These are phyloP conservation scores for Liopterus haemorrhoidalis DNA, from an alignment of 2,888 invertebrate species.

Conservation along the genomic window DNA sequence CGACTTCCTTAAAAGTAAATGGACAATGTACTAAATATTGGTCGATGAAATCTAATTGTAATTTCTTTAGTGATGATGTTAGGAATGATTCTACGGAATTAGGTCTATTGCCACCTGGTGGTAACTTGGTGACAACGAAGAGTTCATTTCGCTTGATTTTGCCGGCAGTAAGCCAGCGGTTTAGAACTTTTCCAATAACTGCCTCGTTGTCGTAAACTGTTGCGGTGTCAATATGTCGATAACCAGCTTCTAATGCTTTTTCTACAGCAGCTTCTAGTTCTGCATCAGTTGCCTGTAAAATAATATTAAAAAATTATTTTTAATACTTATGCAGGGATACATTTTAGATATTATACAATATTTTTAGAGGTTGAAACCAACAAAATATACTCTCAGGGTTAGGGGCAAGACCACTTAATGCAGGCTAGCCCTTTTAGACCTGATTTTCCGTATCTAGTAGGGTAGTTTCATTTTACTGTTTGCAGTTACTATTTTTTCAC, in stretches of 20 bases:
- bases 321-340: no score
- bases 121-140: constrained; percentile 79
- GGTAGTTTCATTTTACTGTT: no score
- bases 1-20: constrained; percentile 59
- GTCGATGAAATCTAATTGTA: constrained; percentile 75
- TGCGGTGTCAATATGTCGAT: constrained; percentile 79
- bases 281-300: constrained; percentile 56
- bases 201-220: constrained; percentile 71
- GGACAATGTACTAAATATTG: constrained; percentile 77
- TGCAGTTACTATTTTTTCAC: no score
- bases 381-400: not conserved
- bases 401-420: not conserved
- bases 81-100: constrained; percentile 60
- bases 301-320: constrained; percentile 11
- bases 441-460: no score
- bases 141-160: constrained; percentile 64
- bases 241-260: constrained; percentile 67
- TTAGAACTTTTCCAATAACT: constrained; percentile 66
- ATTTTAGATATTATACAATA: not conserved
- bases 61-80: constrained; percentile 59
- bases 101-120: constrained; percentile 57
- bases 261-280: constrained; percentile 64
- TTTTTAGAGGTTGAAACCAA: not conserved
- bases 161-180: constrained; percentile 56
- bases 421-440: no score